phyloP scores from a whole-genome alignment of 2,888 invertebrate genomes.

The Catocala nupta region DNA sequence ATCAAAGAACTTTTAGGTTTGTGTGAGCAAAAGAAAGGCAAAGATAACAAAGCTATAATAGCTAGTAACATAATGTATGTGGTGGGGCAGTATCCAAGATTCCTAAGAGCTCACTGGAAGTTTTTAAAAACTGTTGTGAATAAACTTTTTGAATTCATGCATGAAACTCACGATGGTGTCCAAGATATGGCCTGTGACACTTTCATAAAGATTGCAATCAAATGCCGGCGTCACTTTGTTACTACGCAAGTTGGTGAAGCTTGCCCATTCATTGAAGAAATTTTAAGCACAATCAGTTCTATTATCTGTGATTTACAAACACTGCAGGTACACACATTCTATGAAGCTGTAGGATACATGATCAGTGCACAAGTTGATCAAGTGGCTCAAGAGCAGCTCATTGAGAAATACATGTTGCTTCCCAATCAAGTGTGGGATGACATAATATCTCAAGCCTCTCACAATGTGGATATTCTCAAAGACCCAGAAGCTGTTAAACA shows the following conservation, averaged over 20 bases:
- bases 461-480: constrained; percentile 98
- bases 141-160: constrained; percentile 99
- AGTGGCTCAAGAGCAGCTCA: constrained; percentile 96
- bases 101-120: constrained; percentile 99
- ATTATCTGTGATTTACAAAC: constrained; percentile 99
- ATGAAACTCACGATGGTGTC: constrained; percentile 99
- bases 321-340: constrained; percentile 99
- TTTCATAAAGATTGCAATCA: constrained; percentile 99
- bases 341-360: constrained; percentile 99
- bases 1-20: constrained; percentile 98
- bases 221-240: constrained; percentile 99
- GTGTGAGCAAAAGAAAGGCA: constrained; percentile 99
- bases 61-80: constrained; percentile 99
- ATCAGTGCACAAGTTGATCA: constrained; percentile 98
- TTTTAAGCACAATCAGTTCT: constrained; percentile 97
- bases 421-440: constrained; percentile 99
- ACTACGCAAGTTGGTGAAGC: constrained; percentile 98
- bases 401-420: constrained; percentile 98
- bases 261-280: constrained; percentile 99
- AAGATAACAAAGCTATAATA: constrained; percentile 99
- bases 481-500: constrained; percentile 99
- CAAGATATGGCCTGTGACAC: constrained; percentile 99
- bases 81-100: constrained; percentile 99
- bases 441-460: constrained; percentile 98
- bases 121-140: constrained; percentile 99